Evolutionary conservation across 2,888 invertebrate genomes (phyloP).

Genomic region (Eristalinus aeneus): DNA sequence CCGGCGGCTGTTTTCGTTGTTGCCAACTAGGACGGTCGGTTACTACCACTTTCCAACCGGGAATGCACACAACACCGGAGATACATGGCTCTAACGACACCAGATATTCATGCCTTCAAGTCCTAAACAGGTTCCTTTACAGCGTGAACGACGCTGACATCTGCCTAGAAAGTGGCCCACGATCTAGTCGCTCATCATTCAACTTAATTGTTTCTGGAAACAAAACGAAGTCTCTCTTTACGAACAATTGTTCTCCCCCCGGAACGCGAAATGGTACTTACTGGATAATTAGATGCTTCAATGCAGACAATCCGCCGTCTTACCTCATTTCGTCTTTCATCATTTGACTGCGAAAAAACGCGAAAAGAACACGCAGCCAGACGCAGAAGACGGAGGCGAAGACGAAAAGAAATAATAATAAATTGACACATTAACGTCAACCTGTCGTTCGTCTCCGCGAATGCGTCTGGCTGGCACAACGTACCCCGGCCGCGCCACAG

Average conservation of each 20-base stretch:
- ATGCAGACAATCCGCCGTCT: constrained; percentile 1
- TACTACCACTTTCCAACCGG: background rate
- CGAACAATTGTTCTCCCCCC: constrained; percentile 11
- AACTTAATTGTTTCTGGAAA: background rate
- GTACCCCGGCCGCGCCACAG: background rate
- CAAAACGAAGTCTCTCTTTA: background rate
- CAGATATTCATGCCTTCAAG: background rate
- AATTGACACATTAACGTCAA: background rate
- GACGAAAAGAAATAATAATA: background rate
- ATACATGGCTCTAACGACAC: background rate
- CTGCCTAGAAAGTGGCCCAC: background rate
- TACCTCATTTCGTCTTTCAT: background rate
- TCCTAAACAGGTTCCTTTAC: background rate
- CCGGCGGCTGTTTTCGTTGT: background rate
- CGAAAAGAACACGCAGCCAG: background rate
- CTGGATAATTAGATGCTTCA: constrained; percentile 14
- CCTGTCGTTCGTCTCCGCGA: background rate
- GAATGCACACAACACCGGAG: background rate
- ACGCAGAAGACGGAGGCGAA: background rate
- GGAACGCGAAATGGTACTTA: constrained; percentile 48
- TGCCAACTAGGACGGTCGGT: background rate
- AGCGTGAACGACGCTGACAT: background rate
- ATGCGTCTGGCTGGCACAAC: background rate
- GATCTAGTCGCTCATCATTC: background rate
- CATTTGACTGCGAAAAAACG: background rate